Evolutionary conservation across 2,113 vertebrate species (phyloP), one percentile per base, ranked within the genome.

Genomic region (Pao palembangensis): DNA sequence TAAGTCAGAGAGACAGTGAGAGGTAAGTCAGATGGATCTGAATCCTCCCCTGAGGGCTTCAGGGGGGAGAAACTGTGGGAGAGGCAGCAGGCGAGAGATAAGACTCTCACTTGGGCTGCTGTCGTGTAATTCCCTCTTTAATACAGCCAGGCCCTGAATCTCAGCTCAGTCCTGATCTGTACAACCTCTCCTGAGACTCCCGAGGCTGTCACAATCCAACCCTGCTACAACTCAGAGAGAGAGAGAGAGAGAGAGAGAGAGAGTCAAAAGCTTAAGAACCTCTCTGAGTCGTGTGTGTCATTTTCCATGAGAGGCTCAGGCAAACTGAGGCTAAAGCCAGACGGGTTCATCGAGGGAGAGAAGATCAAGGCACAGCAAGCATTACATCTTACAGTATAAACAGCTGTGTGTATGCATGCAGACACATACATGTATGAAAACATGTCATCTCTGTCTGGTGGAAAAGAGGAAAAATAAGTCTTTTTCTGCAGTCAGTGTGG

Each of bases 101-200:
- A 93, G 89, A 67, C 88, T 85, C 76, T 85, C 85, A 73, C 71
- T 76, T 86, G 87, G 83, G 77, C 83, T 84, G 54, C 69, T 80
- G 78, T 88, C 87, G 81, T 87, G 85, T 89, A 91, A 89, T 83
- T 88, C 82, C 76, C 61, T 69, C 79, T 87, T 80, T 90, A 87
- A 93, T 87, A 78, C 85, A 90, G 76, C 87, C 79, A 75, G 87
- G 79, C 80, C 85, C 83, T 86, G 84, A 78, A 74, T 83, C 86
- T 88, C 85, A 84, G 79, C 87, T 65, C 76, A 90, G 76, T 89
- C 83, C 70, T 87, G 87, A 91, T 84, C 88, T 88, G 78, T 78
- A 78, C 89, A 80, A 71, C 83, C 64, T 84, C 91, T 91, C 92
- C 82, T 74, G 88, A 91, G 90, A 85, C 85, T 80, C 78, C 34